Base-by-base conservation (phyloP, 2,888 invertebrate species). In the Amiota communis region DNA sequence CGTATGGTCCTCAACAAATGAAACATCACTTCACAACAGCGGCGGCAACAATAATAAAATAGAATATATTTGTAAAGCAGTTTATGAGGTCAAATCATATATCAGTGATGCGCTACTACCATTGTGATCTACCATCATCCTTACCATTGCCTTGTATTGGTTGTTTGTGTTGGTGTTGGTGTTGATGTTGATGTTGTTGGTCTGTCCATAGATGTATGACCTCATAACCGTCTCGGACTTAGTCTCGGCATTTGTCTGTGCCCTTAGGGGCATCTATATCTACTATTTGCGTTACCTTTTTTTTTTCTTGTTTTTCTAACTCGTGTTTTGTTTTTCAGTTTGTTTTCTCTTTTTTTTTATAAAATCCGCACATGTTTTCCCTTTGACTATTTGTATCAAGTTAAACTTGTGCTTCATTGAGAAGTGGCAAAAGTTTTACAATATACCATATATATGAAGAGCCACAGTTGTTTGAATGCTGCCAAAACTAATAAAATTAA, bases 401-500 rank as follows among this genome's bases (percentile, higher is more conserved):
- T 15, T 4, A 2, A 1, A 15, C 48, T 15, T 10, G 11, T 65
- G 47, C 17, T 13, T n/a, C 48, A 15, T 48, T 65, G 15, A 15
- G 13, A 59, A 59, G 65, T 68, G 67, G 67, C 67, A 68, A 68
- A 63, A 12, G 59, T 59, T 53, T 53, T 9, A 17, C 11, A 20
- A 20, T 10, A 59, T 59, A 59, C 47, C 10, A 47, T 48, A 47
- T 48, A 65, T 48, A 20, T n/a, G 53, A 12, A 36, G 23, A 57
- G 72, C 23, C 82, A 76, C 83, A 83, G 85, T 83, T 83, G 83
- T 83, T 83, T 81, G 86, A 85, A 84, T 82, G 82, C 80, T 83
- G 83, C 81, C 85, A 85, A 83, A 85, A 86, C 83, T 85, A 83
- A 83, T 83, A 83, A 83, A 83, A 83, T 83, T 83, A 86, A 83